A percentile compares a stretch with the other conserved stretches of the same genome.
phyloP scores from a whole-genome alignment of 2,888 invertebrate genomes.

The Troilus luridus region DNA sequence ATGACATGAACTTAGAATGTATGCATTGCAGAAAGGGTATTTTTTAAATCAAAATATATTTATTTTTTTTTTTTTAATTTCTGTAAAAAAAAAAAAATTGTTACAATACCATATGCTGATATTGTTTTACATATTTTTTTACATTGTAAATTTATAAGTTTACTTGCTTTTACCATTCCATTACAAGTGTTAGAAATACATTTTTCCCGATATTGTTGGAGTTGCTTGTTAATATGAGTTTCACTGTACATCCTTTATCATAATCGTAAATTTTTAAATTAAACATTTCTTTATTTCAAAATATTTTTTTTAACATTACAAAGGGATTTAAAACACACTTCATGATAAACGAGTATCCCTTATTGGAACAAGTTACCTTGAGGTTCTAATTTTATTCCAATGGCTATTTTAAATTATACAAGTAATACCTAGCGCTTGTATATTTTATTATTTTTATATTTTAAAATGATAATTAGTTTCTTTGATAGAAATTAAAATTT shows the following conservation, averaged over 20 bases:
- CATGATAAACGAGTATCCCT: background rate
- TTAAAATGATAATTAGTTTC: conserved; percentile 7
- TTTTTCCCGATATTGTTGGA: background rate
- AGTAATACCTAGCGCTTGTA: background rate
- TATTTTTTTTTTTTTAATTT: too few species aligned
- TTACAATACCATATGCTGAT: background rate
- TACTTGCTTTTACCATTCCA: background rate
- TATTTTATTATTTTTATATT: conserved; percentile 22
- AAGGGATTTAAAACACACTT: background rate
- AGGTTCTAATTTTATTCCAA: background rate
- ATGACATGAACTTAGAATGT: too few species aligned
- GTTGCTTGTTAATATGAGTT: background rate
- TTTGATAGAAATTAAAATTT: conserved; percentile 40
- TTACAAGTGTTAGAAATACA: background rate
- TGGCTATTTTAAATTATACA: background rate
- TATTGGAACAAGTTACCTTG: background rate
- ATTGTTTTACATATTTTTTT: background rate
- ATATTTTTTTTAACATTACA: background rate
- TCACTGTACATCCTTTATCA: background rate
- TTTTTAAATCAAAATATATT: too few species aligned
- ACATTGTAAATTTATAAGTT: background rate
- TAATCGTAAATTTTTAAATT: background rate
- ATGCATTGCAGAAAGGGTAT: too few species aligned
- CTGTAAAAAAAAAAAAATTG: background rate
- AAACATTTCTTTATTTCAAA: background rate